Conservation (phyloP, 2,113 vertebrate genomes). For the Martes martes region DNA sequence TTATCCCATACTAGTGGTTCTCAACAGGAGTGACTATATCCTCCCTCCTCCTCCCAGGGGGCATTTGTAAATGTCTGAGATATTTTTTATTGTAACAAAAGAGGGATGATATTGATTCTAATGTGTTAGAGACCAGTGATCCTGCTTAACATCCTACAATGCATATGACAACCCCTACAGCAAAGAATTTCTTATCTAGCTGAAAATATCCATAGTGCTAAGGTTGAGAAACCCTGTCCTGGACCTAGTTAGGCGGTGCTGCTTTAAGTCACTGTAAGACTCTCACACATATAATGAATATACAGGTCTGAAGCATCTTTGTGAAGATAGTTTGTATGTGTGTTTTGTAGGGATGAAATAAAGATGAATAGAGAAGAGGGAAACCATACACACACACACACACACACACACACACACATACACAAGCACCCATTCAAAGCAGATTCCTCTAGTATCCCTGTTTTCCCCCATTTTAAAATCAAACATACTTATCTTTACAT, state of each 20-base stretch:
- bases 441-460: background rate
- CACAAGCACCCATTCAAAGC: background rate
- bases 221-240: background rate
- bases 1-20: background rate
- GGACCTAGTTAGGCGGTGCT: background rate
- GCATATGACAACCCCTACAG: too few species aligned
- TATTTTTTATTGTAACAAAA: background rate
- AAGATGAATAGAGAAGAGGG: background rate
- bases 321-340: background rate
- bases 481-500: background rate
- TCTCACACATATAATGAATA: background rate
- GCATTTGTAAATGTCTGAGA: background rate
- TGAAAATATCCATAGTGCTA: background rate
- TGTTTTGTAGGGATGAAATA: background rate
- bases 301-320: background rate
- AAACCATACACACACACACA: background rate
- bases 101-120: background rate
- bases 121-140: background rate
- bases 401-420: background rate
- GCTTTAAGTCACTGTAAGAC: background rate
- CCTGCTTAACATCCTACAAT: background rate
- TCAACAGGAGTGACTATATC: background rate
- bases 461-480: background rate
- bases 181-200: background rate
- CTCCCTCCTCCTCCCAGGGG: background rate